A percentile compares a stretch with the other conserved stretches of the same genome.
phyloP scores from a whole-genome alignment of 1,140 invertebrate species.

The Antheraea mylitta region DNA sequence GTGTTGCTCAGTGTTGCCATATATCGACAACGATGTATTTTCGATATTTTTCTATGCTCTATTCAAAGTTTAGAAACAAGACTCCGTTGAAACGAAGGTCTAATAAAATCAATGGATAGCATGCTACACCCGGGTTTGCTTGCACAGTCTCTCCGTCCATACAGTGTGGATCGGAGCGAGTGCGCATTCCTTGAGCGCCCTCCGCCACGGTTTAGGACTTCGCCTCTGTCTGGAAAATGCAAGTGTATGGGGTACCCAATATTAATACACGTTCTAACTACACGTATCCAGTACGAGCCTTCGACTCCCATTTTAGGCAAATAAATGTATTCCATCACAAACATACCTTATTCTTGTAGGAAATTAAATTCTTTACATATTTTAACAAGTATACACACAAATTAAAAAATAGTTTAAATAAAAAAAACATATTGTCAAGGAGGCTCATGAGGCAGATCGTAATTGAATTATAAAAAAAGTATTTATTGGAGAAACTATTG shows the following conservation, averaged over 20 bases:
- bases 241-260: conserved; percentile 27
- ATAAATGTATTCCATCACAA: too few relatives aligned
- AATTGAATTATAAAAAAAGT: too few relatives aligned
- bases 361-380: too few relatives aligned
- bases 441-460: too few relatives aligned
- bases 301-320: too few relatives aligned
- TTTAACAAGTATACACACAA: too few relatives aligned
- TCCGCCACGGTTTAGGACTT: conserved; percentile 35
- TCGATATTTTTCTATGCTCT: neutral
- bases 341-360: too few relatives aligned
- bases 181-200: conserved; percentile 15
- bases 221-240: conserved; percentile 48
- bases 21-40: too few relatives aligned
- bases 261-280: conserved; percentile 39
- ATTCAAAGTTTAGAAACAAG: neutral
- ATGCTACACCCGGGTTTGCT: conserved; percentile 33
- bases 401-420: too few relatives aligned
- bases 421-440: too few relatives aligned
- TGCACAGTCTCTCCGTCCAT: conserved; percentile 49
- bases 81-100: neutral
- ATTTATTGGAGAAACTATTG: too few relatives aligned
- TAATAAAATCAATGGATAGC: conserved; percentile 23
- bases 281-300: neutral
- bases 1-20: too few relatives aligned
- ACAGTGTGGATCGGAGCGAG: conserved; percentile 44